Evolutionary conservation across 2,797 vertebrate species (phyloP), one percentile per base, ranked within the genome.

Genomic region (Enteromius trimaculatus): DNA sequence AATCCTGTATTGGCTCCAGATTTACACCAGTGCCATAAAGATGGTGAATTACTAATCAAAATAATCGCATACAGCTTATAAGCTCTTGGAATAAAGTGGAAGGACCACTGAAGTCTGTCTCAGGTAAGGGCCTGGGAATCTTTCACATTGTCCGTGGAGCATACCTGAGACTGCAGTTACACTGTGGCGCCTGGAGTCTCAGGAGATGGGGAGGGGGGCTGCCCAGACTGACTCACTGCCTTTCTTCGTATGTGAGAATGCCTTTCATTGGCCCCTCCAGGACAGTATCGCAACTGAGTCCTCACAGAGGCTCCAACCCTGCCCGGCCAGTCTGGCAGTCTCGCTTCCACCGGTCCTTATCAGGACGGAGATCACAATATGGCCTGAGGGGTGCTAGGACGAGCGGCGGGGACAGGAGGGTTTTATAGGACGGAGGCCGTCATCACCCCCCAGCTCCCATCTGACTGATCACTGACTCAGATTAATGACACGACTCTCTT

Each of bases 91-190:
- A 77, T 76, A 82, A 62, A 85, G 79, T 82, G 62, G 72, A 82
- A 77, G 76, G 80, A 84, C 86, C 71, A 78, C 84, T 85, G 62
- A 89, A 91, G 86, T 91, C 90, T 89, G 88, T 89, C 89, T 90
- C 90, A 90, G 89, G 91, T 90, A 89, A 88, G 85, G 89, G 88
- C 91, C 92, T 95, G 95, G 93, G 95, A 96, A 95, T 93, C 90
- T 92, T 91, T 90, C 88, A 88, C 92, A 90, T 85, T 91, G 90
- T 94, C 94, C 91, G 87, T 92, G 90, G 90, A 89, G 92, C 96
- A 96, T 96, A 97, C 96, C 96, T 96, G 95, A 96, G 95, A 95
- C 95, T 96, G 96, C 94, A 94, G 96, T 96, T 95, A 94, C 92
- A 92, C 89, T 0, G 91, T 92, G 96, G 95, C 96, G 96, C 96